Evolutionary conservation across 1,140 invertebrate genomes (phyloP).

Genomic region (Ganaspis sp.): DNA sequence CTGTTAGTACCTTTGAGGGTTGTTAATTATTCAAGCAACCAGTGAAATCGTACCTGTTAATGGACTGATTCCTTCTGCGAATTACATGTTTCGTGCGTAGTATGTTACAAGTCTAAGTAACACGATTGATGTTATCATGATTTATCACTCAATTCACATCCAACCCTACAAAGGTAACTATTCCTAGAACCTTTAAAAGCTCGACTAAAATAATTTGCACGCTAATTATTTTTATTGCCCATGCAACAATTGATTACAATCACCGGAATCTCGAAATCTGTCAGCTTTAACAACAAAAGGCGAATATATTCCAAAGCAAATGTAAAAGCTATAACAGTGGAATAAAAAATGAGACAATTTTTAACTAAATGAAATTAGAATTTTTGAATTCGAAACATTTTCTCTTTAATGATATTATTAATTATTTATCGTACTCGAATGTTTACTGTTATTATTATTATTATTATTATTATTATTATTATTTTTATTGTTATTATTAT

Average conservation of each 20-base stretch:
- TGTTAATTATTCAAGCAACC: constrained; percentile 30
- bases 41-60: constrained; percentile 20
- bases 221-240: neutral
- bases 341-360: too few relatives aligned
- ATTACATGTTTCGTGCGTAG: constrained; percentile 25
- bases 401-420: too few relatives aligned
- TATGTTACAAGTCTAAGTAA: neutral
- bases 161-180: neutral
- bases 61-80: constrained; percentile 17
- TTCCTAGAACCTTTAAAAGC: neutral
- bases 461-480: too few relatives aligned
- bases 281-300: neutral
- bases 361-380: too few relatives aligned
- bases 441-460: too few relatives aligned
- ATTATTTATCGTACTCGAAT: too few relatives aligned
- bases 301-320: too few relatives aligned
- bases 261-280: neutral
- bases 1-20: neutral
- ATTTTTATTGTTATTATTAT: too few relatives aligned
- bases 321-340: too few relatives aligned
- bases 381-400: too few relatives aligned
- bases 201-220: neutral
- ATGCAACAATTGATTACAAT: neutral
- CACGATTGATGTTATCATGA: constrained; percentile 20
- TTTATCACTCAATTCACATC: constrained; percentile 22